Evolutionary conservation across 1,140 invertebrate species (phyloP), one percentile per base, ranked within the genome.

Genomic region (Micrasema minimum): DNA sequence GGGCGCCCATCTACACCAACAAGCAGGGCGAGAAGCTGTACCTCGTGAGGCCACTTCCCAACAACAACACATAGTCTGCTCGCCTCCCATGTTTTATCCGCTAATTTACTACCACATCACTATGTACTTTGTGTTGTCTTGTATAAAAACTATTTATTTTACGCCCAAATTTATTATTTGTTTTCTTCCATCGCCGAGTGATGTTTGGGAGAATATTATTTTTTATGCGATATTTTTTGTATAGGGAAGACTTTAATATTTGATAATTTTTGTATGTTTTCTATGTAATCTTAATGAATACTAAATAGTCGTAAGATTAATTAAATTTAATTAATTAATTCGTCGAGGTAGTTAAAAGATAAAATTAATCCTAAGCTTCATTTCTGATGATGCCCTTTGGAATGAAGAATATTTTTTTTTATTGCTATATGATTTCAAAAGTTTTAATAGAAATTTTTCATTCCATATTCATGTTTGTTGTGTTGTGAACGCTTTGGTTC

Each of bases 1-100:
- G 94, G 80, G 96, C 97, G 74, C 98, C 98, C 51, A 99, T 99
- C 78, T 99, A 98, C 83, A 99, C 95, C 71, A 96, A 96, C 84
- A 96, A 96, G 80, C 92, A 95, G 83, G 95, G 95, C 76, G 94
- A 96, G 83, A 96, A 96, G 84, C 86, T 97, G 18, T 96, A 96
- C 83, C 87, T 97, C 71, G 94, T 96, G 77, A 91, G 94, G 76
- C 90, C 94, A 66, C 85, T 96, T 80, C 93, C 93, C 37, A 75
- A 75, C 48, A 75, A 71, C 50, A 75, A 66, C 31, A 66, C 73
- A 50, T 75, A 70, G 65, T 26, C 20, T 2, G 18, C 62, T 66
- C 37, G 45, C 12, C n/a, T 20, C 31, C 38, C 6, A 67, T 55
- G 50, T 59, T 51, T 45, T 64, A 67, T 67, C 53, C 50, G 35